Percentiles rank a stretch among this genome's conserved stretches.
phyloP scores from a whole-genome alignment of 2,888 invertebrate genomes.

The Plagiodera versicolora region DNA sequence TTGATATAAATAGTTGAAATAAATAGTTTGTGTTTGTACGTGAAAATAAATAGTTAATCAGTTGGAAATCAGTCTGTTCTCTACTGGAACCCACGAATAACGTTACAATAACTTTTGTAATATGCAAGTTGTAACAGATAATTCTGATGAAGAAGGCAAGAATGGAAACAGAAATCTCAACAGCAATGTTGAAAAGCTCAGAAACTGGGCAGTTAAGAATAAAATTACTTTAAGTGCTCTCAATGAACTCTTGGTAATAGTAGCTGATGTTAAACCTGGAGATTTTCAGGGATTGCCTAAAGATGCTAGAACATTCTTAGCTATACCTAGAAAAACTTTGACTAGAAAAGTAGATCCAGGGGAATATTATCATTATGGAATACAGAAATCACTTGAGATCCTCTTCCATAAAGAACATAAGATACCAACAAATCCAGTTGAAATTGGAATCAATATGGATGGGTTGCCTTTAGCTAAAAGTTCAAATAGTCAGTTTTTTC shows the following conservation, averaged over 20 bases:
- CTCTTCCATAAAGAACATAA: neutral
- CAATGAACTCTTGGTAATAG: neutral
- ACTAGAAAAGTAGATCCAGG: conserved; percentile 5
- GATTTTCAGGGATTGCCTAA: neutral
- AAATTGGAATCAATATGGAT: conserved; percentile 10
- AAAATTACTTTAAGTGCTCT: neutral
- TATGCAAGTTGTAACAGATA: too few relatives aligned
- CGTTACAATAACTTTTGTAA: too few relatives aligned
- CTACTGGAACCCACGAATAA: too few relatives aligned
- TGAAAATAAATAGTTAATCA: too few relatives aligned
- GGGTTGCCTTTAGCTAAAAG: conserved; percentile 10
- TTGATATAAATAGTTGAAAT: too few relatives aligned
- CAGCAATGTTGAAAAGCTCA: neutral
- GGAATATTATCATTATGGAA: neutral
- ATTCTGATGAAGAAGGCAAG: too few relatives aligned
- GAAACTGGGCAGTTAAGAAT: conserved; percentile 1
- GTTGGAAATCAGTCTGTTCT: too few relatives aligned
- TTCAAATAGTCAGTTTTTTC: conserved; percentile 6
- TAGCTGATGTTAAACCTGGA: neutral
- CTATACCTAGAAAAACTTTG: neutral
- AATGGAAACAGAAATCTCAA: too few relatives aligned
- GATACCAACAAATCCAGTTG: neutral
- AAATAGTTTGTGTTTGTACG: too few relatives aligned
- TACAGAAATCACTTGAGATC: neutral
- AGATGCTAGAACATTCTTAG: conserved; percentile 3